Conservation (phyloP, 2,797 vertebrate species). For the Borostomias antarcticus region DNA sequence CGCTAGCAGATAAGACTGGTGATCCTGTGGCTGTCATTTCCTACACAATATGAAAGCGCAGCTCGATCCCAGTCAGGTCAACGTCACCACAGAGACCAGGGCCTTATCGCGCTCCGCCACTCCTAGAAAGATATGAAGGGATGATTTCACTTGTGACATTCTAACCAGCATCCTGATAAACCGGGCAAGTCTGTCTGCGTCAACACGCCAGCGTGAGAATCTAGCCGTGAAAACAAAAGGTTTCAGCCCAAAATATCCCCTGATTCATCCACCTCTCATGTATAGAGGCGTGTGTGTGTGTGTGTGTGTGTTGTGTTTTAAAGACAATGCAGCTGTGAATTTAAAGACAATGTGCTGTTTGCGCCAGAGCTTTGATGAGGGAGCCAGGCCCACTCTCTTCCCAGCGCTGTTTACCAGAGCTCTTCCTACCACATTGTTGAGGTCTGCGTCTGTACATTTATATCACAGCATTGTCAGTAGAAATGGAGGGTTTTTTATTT, state of each 20-base stretch:
- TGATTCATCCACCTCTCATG: slow-evolving; percentile 63
- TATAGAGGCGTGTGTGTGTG: slow-evolving; percentile 58
- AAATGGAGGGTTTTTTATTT: slow-evolving; percentile 74
- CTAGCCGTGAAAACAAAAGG: slow-evolving; percentile 50
- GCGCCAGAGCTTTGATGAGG: slow-evolving; percentile 74
- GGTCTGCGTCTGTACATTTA: slow-evolving; percentile 76
- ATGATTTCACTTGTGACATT: slow-evolving; percentile 9
- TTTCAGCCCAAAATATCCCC: slow-evolving; percentile 63
- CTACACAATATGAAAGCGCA: neutral
- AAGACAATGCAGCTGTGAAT: slow-evolving; percentile 74
- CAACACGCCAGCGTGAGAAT: slow-evolving; percentile 18
- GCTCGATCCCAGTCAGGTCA: neutral
- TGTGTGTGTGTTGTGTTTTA: slow-evolving; percentile 52
- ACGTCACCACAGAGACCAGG: neutral
- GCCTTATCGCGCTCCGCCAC: neutral
- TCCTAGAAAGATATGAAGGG: neutral
- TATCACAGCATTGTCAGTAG: slow-evolving; percentile 78
- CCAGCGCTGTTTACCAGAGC: slow-evolving; percentile 72
- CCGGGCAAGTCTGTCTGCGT: neutral
- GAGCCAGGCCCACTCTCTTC: slow-evolving; percentile 72
- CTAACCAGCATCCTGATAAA: neutral
- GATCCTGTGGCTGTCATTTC: neutral
- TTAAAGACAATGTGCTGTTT: slow-evolving; percentile 75
- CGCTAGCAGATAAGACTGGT: no score
- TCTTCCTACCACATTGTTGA: slow-evolving; percentile 81